These are phyloP conservation scores for Balaenoptera acutorostrata DNA, from an alignment of 2,113 vertebrate species.

Conservation along the genomic window DNA sequence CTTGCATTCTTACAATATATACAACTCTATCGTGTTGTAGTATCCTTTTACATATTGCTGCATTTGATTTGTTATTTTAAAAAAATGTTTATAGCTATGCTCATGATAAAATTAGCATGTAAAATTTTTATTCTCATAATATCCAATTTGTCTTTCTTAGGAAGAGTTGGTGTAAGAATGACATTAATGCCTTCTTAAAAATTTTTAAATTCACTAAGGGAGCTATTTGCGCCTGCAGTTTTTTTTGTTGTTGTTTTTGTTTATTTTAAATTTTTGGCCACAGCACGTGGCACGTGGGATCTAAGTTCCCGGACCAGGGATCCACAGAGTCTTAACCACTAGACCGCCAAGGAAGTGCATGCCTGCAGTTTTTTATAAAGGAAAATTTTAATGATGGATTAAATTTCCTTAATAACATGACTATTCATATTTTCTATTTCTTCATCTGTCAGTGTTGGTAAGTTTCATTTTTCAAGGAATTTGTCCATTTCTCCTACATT, in stretches of 20 bases:
- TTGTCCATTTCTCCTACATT: background rate
- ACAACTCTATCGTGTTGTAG: background rate
- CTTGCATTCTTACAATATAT: background rate
- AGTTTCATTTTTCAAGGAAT: background rate
- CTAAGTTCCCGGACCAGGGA: no score
- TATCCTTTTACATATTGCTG: background rate
- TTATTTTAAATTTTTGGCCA: no score
- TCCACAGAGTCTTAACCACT: no score
- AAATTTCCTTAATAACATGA: background rate
- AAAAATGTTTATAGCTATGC: background rate
- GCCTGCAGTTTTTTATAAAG: background rate
- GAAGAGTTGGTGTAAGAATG: background rate
- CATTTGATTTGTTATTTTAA: background rate
- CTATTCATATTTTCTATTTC: background rate
- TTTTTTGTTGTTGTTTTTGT: no score
- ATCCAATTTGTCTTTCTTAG: background rate
- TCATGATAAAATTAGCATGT: background rate
- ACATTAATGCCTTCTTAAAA: background rate
- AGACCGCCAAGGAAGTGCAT: background rate
- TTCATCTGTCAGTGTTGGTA: background rate
- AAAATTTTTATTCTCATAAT: background rate
- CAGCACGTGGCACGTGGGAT: no score
- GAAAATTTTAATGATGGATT: background rate
- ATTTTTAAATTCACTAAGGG: background rate
- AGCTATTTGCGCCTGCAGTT: background rate